Percentiles rank a stretch among this genome's conserved stretches.
Evolutionary conservation across 2,888 invertebrate genomes (phyloP).

Genomic region (Drepana falcataria): DNA sequence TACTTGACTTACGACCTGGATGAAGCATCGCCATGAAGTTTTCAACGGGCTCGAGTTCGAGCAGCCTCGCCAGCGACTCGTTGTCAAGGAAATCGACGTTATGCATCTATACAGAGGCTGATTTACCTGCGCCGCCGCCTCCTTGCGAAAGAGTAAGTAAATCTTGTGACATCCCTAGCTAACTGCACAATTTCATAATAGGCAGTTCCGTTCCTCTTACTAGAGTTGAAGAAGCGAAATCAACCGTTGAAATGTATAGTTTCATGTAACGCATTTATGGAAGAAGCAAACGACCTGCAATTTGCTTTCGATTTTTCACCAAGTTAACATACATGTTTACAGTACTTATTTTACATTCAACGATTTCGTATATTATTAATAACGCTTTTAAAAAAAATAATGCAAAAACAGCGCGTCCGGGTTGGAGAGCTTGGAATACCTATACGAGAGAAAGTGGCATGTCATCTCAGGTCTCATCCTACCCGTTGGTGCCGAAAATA

Average conservation of each 20-base stretch:
- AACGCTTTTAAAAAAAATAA: constrained; percentile 65
- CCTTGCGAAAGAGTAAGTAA: constrained; percentile 76
- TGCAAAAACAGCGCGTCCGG: constrained; percentile 57
- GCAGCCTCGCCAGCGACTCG: constrained; percentile 82
- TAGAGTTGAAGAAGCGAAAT: constrained; percentile 18
- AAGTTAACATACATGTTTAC: constrained; percentile 13
- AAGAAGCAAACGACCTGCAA: constrained; percentile 36
- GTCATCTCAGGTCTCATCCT: constrained; percentile 42
- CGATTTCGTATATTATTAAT: constrained; percentile 33
- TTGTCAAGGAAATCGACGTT: constrained; percentile 82
- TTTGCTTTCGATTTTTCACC: constrained; percentile 60
- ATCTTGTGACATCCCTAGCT: too few relatives aligned
- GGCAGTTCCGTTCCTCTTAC: too few relatives aligned
- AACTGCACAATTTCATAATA: too few relatives aligned
- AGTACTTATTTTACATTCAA: too few relatives aligned
- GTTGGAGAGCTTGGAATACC: constrained; percentile 41
- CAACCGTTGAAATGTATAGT: constrained; percentile 25
- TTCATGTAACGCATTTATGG: constrained; percentile 26
- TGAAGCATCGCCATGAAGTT: constrained; percentile 75
- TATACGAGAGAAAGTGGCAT: constrained; percentile 60
- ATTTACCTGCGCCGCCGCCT: constrained; percentile 54
- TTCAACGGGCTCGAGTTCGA: constrained; percentile 81
- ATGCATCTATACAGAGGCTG: constrained; percentile 81
- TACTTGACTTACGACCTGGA: constrained; percentile 52
- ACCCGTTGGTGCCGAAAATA: constrained; percentile 32